These are phyloP conservation scores for Trichoplax adhaerens DNA, from an alignment of 37 sponge, comb jelly and placozoan species.

Conservation along the genomic window DNA sequence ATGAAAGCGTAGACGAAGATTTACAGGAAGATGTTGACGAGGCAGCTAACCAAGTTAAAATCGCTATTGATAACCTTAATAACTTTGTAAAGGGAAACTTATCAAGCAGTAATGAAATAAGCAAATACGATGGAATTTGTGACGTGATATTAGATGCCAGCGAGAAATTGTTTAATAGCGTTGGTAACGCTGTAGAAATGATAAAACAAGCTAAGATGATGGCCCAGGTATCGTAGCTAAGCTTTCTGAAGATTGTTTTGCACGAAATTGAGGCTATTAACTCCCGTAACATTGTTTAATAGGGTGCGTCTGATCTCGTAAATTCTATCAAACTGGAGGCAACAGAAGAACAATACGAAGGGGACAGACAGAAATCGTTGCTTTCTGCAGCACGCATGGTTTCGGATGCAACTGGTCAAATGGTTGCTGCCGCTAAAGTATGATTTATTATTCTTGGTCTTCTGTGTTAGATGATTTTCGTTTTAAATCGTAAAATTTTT, in stretches of 20 bases:
- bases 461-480: not conserved
- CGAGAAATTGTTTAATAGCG: constrained; percentile 52
- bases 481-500: not conserved
- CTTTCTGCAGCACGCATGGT: constrained; percentile 72
- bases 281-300: not conserved
- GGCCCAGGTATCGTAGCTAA: constrained; percentile 10
- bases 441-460: not conserved
- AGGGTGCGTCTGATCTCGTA: constrained; percentile 63
- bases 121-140: constrained; percentile 62
- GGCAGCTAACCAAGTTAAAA: constrained; percentile 70
- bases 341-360: constrained; percentile 49
- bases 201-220: constrained; percentile 90
- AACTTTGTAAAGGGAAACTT: constrained; percentile 47
- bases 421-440: constrained; percentile 90
- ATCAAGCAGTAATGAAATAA: constrained; percentile 11
- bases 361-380: constrained; percentile 42
- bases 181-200: constrained; percentile 93
- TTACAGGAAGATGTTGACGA: constrained; percentile 60
- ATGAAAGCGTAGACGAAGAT: constrained; percentile 77
- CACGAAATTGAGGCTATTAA: not conserved
- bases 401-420: constrained; percentile 83
- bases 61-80: constrained; percentile 56
- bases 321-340: constrained; percentile 78
- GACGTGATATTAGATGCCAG: constrained; percentile 84
- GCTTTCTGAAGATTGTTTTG: constrained; percentile 29